Base-by-base conservation (phyloP, 30 jellyfish, hydroid and myxozoan species). In the Catostylus mosaicus region DNA sequence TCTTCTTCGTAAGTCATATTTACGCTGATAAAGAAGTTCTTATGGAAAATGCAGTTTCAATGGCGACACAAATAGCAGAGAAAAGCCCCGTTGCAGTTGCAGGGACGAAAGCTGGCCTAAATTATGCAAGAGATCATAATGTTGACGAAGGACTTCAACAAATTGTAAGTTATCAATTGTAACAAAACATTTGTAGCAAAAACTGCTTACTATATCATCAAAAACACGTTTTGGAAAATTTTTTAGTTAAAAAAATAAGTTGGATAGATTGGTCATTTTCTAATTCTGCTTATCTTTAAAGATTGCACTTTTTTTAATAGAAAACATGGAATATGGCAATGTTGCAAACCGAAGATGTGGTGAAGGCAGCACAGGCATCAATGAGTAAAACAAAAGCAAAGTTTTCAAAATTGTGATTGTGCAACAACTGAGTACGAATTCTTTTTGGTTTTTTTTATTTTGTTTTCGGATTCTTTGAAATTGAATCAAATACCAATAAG, bases 21-120 rank as follows among this genome's bases (percentile, higher is more conserved):
- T 86, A 73, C 62, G 73, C 88, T 22, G 92, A 81, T 38, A 78
- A 80, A 70, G 97, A 92, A 5, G 69, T 66, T 31, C 76, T 92
- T 66, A 76, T 86, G 83, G 90, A 81, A 14, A 80, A 51, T 38
- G 98, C 98, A 1, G 31, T 77, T 1, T 81, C 89, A 3, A 76
- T 92, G 85, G 98, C 96, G 4, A 57, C 62, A 22, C 77, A 51
- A 62, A 92, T 92, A 45, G 97, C 97, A 46, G 91, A 94, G 54
- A 86, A 92, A 59, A 86, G 97, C 56, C 98, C 98, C 1, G 97
- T 92, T 2, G 96, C 96, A 19, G 30, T 86, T 40, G 86, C 92
- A 10, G 88, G 97, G 1, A 81, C 91, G n/a, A 92, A 92, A 67
- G 66, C 51, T 33, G 88, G 83, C 6, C 52, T 92, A 67, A 87